Percentiles rank a stretch among this genome's conserved stretches.
These are phyloP conservation scores for Chelonus insularis DNA, from an alignment of 1,140 invertebrate genomes.

Conservation along the genomic window DNA sequence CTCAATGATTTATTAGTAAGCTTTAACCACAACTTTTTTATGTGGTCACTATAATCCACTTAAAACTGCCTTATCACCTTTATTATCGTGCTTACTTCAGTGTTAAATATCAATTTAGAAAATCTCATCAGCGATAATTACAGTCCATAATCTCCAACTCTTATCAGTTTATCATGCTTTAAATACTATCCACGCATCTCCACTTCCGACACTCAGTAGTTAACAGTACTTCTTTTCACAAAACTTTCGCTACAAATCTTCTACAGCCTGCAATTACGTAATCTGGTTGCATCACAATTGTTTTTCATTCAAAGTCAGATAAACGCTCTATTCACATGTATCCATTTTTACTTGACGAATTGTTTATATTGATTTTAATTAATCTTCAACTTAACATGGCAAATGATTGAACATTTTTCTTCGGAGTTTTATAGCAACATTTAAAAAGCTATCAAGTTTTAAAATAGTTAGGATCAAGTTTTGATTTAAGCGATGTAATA, in stretches of 20 bases:
- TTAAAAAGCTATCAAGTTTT: too few relatives aligned
- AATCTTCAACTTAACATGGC: too few relatives aligned
- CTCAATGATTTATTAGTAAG: not conserved
- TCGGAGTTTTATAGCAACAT: too few relatives aligned
- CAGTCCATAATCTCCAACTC: constrained; percentile 36
- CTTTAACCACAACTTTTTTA: not conserved
- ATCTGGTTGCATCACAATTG: not conserved
- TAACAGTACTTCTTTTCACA: constrained; percentile 13
- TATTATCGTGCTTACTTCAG: not conserved
- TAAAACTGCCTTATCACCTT: not conserved
- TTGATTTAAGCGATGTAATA: too few relatives aligned
- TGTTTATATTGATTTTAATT: too few relatives aligned
- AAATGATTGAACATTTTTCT: too few relatives aligned
- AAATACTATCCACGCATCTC: constrained; percentile 25
- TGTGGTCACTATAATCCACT: not conserved
- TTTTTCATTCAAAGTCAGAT: constrained; percentile 3
- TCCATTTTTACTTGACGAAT: not conserved
- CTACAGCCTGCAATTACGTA: constrained; percentile 12
- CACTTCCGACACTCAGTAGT: constrained; percentile 25
- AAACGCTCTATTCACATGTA: not conserved
- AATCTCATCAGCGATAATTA: constrained; percentile 49
- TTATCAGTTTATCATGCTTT: constrained; percentile 16
- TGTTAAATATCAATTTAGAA: constrained; percentile 43
- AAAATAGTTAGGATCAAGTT: too few relatives aligned
- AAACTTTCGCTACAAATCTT: constrained; percentile 7